These are phyloP conservation scores for Camelus dromedarius DNA, from an alignment of 2,113 vertebrate species.

Conservation along the genomic window DNA sequence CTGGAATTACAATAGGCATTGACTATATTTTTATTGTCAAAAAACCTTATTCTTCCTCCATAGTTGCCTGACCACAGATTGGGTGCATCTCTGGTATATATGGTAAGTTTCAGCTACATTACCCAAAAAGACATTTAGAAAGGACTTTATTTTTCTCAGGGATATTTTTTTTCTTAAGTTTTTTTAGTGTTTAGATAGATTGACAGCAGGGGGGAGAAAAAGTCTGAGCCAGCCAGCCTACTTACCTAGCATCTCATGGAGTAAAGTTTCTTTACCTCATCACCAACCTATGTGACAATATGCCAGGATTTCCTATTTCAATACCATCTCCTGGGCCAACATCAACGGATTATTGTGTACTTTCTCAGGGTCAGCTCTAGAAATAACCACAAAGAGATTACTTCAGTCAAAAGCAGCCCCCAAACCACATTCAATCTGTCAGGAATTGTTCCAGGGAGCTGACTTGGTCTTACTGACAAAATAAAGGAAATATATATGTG, in stretches of 20 bases:
- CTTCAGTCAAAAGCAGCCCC: not conserved
- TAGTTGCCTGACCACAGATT: conserved; percentile 86
- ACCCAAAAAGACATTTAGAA: not conserved
- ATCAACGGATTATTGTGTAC: not conserved
- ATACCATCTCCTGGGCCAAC: not conserved
- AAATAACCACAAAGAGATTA: not conserved
- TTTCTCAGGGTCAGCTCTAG: not conserved
- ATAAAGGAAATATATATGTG: not conserved
- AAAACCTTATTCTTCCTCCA: conserved; percentile 66
- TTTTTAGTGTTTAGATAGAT: not conserved
- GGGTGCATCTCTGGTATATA: conserved; percentile 90
- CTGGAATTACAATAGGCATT: not conserved
- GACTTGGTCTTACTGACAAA: not conserved
- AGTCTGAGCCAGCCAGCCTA: not conserved
- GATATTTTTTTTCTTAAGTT: not conserved
- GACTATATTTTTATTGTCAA: conserved; percentile 32
- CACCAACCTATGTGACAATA: not conserved
- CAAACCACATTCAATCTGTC: not conserved
- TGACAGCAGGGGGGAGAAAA: not conserved
- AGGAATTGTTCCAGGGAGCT: not conserved
- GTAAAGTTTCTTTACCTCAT: not conserved
- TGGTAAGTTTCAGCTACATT: conserved; percentile 85
- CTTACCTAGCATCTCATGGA: not conserved
- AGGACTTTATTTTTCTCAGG: not conserved
- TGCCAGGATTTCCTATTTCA: conserved; percentile 36